Conservation (phyloP, 2,113 vertebrate genomes). For the Nipponia nippon region DNA sequence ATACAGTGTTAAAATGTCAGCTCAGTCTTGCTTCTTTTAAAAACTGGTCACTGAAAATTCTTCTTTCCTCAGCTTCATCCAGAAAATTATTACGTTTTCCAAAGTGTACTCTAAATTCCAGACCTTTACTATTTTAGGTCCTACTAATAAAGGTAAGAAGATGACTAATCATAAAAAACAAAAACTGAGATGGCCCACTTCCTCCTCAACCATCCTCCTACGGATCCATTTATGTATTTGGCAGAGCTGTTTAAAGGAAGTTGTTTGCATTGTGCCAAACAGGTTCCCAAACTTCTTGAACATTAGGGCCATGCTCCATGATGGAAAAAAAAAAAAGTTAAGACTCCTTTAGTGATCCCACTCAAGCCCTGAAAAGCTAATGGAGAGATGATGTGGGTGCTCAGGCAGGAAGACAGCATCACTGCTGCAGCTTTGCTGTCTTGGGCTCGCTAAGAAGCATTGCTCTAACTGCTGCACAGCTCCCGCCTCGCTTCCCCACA, state of each 20-base stretch:
- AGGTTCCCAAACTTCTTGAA: neutral
- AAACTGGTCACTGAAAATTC: rapidly evolving
- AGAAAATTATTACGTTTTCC: neutral
- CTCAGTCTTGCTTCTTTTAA: neutral
- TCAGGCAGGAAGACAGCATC: neutral
- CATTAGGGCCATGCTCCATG: rapidly evolving
- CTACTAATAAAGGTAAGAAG: neutral
- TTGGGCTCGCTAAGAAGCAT: rapidly evolving
- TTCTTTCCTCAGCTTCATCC: neutral
- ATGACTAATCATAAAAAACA: neutral
- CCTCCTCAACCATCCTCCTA: neutral
- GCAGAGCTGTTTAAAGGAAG: neutral
- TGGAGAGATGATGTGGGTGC: neutral
- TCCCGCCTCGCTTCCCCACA: neutral
- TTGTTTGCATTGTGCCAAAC: neutral
- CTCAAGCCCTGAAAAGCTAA: neutral
- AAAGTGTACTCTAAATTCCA: neutral
- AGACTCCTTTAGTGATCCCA: neutral
- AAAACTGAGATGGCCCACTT: neutral
- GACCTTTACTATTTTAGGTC: neutral
- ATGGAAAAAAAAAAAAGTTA: neutral
- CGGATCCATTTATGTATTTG: rapidly evolving
- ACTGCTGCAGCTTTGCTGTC: neutral
- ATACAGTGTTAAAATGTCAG: neutral
- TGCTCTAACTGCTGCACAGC: neutral